Percentiles rank a stretch among this genome's conserved stretches.
These are phyloP conservation scores for Clarias fuscus DNA, from an alignment of 2,797 vertebrate genomes.

Conservation along the genomic window DNA sequence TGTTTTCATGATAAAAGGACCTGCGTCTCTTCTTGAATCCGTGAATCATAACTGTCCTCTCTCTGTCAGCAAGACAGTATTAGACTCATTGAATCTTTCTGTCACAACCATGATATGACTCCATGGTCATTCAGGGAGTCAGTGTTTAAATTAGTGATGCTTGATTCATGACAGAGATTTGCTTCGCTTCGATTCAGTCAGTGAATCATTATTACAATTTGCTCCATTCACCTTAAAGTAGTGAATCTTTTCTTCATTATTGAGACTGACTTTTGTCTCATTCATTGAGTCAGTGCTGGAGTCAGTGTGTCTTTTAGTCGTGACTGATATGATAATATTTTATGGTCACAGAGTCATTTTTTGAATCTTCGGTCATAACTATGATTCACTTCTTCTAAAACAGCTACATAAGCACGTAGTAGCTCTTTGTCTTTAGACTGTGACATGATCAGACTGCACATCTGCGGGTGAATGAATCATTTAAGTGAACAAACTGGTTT, in stretches of 20 bases:
- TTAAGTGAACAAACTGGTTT: constrained; percentile 1
- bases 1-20: no score
- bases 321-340: background rate
- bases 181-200: no score
- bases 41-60: background rate
- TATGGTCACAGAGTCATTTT: background rate
- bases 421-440: background rate
- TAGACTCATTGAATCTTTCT: background rate
- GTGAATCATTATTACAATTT: no score
- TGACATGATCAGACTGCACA: background rate
- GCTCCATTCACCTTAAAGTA: background rate
- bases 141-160: background rate
- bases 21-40: no score
- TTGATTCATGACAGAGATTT: no score
- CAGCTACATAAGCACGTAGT: background rate
- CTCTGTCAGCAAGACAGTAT: background rate
- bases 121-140: background rate
- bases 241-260: background rate
- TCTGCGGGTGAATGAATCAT: background rate
- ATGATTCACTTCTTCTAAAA: background rate
- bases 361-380: background rate
- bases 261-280: background rate
- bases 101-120: background rate
- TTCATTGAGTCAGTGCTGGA: background rate
- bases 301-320: background rate